Conservation (phyloP, 2,113 vertebrate genomes). For the Scomber japonicus region DNA sequence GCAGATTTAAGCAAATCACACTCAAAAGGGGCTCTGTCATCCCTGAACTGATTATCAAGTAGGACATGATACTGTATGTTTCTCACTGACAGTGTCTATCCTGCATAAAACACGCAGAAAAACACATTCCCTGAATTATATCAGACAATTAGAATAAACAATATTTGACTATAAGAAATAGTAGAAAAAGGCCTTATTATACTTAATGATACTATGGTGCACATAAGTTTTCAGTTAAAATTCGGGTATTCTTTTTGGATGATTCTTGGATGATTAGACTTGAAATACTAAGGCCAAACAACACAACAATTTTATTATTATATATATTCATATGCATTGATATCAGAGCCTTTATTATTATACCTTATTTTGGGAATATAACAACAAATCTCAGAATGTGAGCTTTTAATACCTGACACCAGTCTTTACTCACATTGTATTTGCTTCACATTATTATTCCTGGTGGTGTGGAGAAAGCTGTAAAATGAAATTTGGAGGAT, state of each 20-base stretch:
- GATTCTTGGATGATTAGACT: background rate
- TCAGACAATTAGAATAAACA: background rate
- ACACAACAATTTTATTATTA: too few species aligned
- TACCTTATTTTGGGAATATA: too few species aligned
- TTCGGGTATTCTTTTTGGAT: background rate
- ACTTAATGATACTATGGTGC: background rate
- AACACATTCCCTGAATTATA: background rate
- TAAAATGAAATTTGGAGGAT: too few species aligned
- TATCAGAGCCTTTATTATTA: too few species aligned
- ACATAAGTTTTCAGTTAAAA: background rate
- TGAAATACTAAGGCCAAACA: background rate
- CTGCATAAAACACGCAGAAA: background rate
- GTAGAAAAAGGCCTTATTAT: background rate
- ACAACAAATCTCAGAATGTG: too few species aligned
- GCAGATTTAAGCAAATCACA: conserved; percentile 45
- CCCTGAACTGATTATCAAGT: conserved; percentile 23
- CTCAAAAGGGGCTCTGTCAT: conserved; percentile 21
- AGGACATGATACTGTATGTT: background rate
- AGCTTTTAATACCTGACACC: too few species aligned
- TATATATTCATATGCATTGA: too few species aligned
- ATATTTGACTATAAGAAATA: background rate
- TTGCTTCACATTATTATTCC: too few species aligned
- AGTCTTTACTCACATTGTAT: too few species aligned
- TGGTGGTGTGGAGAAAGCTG: too few species aligned
- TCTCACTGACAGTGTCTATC: background rate